A percentile compares a stretch with the other conserved stretches of the same genome.
phyloP scores from a whole-genome alignment of 1,140 invertebrate species.

The Caenorhabditis latens region DNA sequence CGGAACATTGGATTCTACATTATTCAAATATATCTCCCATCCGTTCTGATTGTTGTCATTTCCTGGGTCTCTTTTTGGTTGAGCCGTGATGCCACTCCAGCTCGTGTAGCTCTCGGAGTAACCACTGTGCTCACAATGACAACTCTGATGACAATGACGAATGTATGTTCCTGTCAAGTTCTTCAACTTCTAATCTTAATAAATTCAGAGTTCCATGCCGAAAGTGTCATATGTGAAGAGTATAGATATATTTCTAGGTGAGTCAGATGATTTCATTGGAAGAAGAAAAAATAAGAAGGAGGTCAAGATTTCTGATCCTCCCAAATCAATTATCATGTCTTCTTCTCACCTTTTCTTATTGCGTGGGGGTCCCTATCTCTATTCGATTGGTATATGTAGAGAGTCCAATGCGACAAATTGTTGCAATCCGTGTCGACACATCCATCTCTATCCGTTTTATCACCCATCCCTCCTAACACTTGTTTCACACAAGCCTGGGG shows the following conservation, averaged over 20 bases:
- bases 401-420: constrained; percentile 30
- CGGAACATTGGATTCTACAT: constrained; percentile 72
- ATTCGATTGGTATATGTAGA: neutral
- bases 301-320: constrained; percentile 8
- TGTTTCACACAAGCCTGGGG: constrained; percentile 3
- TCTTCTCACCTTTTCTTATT: constrained; percentile 21
- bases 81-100: constrained; percentile 72
- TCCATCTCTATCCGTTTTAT: neutral
- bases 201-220: constrained; percentile 65
- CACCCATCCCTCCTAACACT: neutral
- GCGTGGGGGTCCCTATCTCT: neutral
- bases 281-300: no score
- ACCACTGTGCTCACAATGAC: constrained; percentile 78
- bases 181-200: neutral
- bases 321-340: neutral
- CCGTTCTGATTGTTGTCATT: constrained; percentile 73
- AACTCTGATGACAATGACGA: constrained; percentile 71
- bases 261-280: constrained; percentile 76
- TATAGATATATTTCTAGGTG: constrained; percentile 94
- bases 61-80: constrained; percentile 77
- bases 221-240: constrained; percentile 98
- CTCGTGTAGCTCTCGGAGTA: constrained; percentile 77
- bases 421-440: constrained; percentile 24
- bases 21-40: constrained; percentile 71
- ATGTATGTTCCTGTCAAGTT: constrained; percentile 44